phyloP scores from a whole-genome alignment of 2,797 vertebrate genomes.

The Paguma larvata region DNA sequence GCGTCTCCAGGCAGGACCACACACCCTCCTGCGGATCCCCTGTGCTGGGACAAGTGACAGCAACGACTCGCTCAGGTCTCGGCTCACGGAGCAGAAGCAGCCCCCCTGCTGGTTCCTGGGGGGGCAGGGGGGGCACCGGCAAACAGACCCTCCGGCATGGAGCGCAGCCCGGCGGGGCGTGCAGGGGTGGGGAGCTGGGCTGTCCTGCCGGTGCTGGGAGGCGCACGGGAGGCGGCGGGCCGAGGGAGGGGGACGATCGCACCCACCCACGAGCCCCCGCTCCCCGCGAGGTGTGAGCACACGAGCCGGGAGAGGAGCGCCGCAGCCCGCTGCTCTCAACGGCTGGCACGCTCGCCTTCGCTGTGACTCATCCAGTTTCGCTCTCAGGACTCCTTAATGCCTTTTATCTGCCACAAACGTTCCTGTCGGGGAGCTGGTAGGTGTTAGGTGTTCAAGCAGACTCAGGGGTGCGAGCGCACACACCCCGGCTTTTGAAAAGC shows the following conservation, averaged over 20 bases:
- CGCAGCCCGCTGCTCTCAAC: background rate
- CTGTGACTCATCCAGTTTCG: constrained; percentile 68
- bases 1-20: background rate
- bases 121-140: background rate
- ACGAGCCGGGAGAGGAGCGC: rapidly evolving
- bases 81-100: background rate
- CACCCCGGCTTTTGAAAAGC: constrained; percentile 62
- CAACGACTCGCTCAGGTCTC: background rate
- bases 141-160: background rate
- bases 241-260: rapidly evolving
- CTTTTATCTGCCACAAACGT: constrained; percentile 72
- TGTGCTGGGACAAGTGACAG: background rate
- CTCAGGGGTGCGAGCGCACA: constrained; percentile 37
- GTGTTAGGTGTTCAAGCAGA: constrained; percentile 70
- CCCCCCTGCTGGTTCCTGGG: background rate
- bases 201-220: background rate
- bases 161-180: background rate
- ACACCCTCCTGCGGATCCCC: background rate
- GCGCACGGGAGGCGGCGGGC: background rate
- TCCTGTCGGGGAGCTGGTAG: constrained; percentile 60
- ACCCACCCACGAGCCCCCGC: background rate
- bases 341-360: background rate
- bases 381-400: constrained; percentile 57
- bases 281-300: background rate
- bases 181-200: background rate